Evolutionary conservation across 2,797 vertebrate species (phyloP).

Genomic region (Oreonectes daqikongensis): DNA sequence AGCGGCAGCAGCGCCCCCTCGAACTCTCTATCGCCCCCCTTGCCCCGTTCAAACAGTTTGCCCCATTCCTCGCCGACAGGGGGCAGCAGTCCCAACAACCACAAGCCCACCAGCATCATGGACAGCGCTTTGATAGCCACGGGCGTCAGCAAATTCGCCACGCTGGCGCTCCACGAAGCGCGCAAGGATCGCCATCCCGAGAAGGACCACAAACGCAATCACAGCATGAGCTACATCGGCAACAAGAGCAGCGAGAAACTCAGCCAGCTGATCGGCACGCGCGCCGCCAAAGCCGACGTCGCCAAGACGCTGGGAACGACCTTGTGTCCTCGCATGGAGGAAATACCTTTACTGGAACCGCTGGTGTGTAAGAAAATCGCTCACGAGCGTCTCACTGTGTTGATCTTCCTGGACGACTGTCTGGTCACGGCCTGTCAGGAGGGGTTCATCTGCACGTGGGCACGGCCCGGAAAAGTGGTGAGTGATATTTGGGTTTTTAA

Average conservation of each 20-base stretch:
- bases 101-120: conserved; percentile 76
- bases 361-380: conserved; percentile 99
- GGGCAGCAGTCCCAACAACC: conserved; percentile 47
- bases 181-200: conserved; percentile 95
- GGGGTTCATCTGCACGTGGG: conserved; percentile 99
- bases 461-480: conserved; percentile 98
- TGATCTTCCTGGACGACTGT: conserved; percentile 99
- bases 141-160: conserved; percentile 94
- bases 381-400: conserved; percentile 96
- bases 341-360: conserved; percentile 96
- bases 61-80: conserved; percentile 78
- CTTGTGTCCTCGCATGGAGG: conserved; percentile 96
- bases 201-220: conserved; percentile 97
- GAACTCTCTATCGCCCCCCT: conserved; percentile 83
- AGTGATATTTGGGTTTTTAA: conserved; percentile 70
- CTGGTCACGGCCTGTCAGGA: conserved; percentile 99
- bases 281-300: conserved; percentile 85
- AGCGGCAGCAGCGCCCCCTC: conserved; percentile 79
- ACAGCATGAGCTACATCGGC: conserved; percentile 97
- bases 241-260: conserved; percentile 99
- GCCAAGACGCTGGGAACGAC: conserved; percentile 93
- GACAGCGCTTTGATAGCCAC: conserved; percentile 91
- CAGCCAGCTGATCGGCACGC: conserved; percentile 89
- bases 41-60: conserved; percentile 96
- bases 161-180: conserved; percentile 90